These are phyloP conservation scores for Schizaphis graminum DNA, from an alignment of 2,888 invertebrate species.

Conservation along the genomic window DNA sequence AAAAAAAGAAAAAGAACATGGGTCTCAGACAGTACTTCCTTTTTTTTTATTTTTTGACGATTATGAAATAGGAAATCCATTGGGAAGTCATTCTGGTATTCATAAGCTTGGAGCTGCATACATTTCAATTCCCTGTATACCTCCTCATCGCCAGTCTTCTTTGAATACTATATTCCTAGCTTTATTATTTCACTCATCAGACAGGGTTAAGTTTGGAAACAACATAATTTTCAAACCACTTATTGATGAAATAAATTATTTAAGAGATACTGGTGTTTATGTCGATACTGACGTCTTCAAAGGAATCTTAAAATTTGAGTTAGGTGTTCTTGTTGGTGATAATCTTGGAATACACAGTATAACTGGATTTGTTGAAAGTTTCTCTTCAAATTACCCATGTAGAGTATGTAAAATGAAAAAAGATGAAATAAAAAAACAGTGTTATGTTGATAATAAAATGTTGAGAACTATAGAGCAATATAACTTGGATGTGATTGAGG, in stretches of 20 bases:
- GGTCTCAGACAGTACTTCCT: background rate
- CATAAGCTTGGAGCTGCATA: slow-evolving; percentile 68
- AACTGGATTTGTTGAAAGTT: background rate
- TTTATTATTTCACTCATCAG: background rate
- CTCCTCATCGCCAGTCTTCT: slow-evolving; percentile 67
- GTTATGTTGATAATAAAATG: background rate
- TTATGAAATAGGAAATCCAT: slow-evolving; percentile 67
- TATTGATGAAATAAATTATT: background rate
- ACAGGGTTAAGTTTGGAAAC: background rate
- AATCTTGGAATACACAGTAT: background rate
- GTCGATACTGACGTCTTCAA: background rate
- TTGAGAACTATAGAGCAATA: background rate
- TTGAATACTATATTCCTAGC: slow-evolving; percentile 66
- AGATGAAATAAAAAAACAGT: background rate
- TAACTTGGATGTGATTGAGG: too few relatives aligned
- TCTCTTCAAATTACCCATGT: background rate
- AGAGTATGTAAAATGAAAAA: background rate
- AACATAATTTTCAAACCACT: background rate
- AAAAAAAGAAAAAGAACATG: background rate
- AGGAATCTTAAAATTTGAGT: background rate
- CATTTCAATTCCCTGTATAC: slow-evolving; percentile 66
- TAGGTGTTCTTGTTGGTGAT: background rate
- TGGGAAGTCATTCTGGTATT: slow-evolving; percentile 68
- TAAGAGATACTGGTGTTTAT: background rate
- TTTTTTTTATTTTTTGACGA: slow-evolving; percentile 4